These are phyloP conservation scores for Lutjanus campechanus DNA, from an alignment of 2,797 vertebrate genomes.

Conservation along the genomic window DNA sequence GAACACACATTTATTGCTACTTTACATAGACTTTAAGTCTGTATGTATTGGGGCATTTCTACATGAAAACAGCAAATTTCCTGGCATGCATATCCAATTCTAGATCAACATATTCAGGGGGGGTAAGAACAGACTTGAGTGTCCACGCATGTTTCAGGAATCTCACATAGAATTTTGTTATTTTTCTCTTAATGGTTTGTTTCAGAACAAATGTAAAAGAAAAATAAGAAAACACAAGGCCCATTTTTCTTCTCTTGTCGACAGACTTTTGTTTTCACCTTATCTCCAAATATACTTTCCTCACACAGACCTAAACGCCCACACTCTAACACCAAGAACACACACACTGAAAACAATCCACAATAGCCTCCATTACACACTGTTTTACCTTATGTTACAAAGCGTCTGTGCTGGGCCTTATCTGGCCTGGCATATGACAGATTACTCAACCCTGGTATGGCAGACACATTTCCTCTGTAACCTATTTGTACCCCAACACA, in stretches of 20 bases:
- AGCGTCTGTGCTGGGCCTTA: conserved; percentile 36
- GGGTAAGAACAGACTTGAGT: no score
- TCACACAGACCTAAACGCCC: neutral
- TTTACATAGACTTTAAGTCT: no score
- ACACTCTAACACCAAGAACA: neutral
- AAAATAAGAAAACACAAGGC: no score
- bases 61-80: no score
- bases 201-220: no score
- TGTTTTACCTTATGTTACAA: conserved; percentile 35
- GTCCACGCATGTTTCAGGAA: no score
- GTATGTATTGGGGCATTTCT: no score
- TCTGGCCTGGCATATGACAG: conserved; percentile 44
- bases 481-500: conserved; percentile 25
- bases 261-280: conserved; percentile 31
- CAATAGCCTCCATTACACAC: conserved; percentile 16
- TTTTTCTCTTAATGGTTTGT: no score
- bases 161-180: no score
- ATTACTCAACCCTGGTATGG: conserved; percentile 49
- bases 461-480: conserved; percentile 52
- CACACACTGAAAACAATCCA: conserved; percentile 22
- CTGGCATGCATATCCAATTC: no score
- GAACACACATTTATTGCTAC: no score
- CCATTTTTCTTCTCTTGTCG: neutral
- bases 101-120: no score
- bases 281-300: conserved; percentile 4